Percentiles rank a stretch among this genome's conserved stretches.
Evolutionary conservation across 2,888 invertebrate genomes (phyloP).

Genomic region (Aspidiotus rigidus): DNA sequence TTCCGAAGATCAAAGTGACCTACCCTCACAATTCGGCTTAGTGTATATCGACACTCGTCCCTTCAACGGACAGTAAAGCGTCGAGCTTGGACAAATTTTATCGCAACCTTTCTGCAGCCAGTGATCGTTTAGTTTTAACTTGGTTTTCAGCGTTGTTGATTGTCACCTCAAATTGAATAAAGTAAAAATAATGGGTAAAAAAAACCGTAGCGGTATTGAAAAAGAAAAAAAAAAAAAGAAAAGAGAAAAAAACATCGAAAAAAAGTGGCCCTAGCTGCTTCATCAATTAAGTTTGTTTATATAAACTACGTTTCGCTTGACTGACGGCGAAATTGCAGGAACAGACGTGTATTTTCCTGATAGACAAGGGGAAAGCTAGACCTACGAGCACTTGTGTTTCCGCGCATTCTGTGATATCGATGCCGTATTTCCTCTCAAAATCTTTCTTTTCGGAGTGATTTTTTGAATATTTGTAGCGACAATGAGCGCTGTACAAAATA

Average conservation of each 20-base stretch:
- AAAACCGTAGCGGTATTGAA: not conserved
- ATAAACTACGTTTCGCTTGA: too few species aligned
- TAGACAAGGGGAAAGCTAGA: too few species aligned
- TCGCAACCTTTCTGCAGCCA: slow-evolving; percentile 11
- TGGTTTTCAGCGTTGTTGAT: slow-evolving; percentile 19
- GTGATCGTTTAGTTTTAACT: slow-evolving; percentile 11
- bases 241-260: not conserved
- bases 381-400: too few species aligned
- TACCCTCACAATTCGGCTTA: not conserved
- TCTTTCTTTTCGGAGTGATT: too few species aligned
- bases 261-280: too few species aligned
- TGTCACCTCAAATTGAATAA: slow-evolving; percentile 32
- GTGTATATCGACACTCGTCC: not conserved
- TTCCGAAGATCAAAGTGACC: slow-evolving; percentile 31
- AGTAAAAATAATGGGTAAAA: slow-evolving; percentile 13
- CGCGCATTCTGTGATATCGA: too few species aligned
- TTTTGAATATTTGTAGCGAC: too few species aligned
- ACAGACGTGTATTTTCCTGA: too few species aligned
- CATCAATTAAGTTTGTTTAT: too few species aligned
- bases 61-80: slow-evolving; percentile 1
- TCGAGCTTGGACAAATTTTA: not conserved
- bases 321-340: too few species aligned
- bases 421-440: too few species aligned
- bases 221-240: not conserved
- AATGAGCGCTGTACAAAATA: too few species aligned